phyloP scores from a whole-genome alignment of 2,888 invertebrate genomes.

The Brassicogethes aeneus region DNA sequence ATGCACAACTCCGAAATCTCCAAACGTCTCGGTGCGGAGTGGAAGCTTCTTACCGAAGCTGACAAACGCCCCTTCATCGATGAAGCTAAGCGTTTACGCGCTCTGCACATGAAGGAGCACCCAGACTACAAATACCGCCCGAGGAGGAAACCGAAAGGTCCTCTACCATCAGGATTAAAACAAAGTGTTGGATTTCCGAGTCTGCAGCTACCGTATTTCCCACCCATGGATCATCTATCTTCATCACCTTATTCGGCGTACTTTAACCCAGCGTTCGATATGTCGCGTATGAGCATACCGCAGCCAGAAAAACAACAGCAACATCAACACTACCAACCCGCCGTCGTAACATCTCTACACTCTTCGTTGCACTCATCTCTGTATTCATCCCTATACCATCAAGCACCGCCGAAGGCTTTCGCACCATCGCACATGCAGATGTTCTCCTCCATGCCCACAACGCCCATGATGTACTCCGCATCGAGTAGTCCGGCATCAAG shows the following conservation, averaged over 20 bases:
- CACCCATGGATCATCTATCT: conserved; percentile 47
- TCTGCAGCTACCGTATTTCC: conserved; percentile 57
- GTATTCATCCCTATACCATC: conserved; percentile 56
- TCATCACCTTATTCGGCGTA: conserved; percentile 63
- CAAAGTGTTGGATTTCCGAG: conserved; percentile 47
- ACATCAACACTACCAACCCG: conserved; percentile 21
- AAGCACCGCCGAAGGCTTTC: conserved; percentile 44
- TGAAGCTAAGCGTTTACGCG: conserved; percentile 83
- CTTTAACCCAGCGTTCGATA: conserved; percentile 62
- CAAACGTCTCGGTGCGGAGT: conserved; percentile 85
- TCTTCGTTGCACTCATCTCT: conserved; percentile 60
- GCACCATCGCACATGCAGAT: conserved; percentile 47
- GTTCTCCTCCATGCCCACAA: conserved; percentile 38
- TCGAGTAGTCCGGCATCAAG: conserved; percentile 40
- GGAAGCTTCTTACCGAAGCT: conserved; percentile 80
- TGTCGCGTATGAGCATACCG: conserved; percentile 38
- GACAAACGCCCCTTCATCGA: conserved; percentile 93
- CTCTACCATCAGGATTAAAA: conserved; percentile 41
- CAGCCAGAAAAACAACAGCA: conserved; percentile 32
- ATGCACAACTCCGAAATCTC: conserved; percentile 89
- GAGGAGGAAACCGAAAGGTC: conserved; percentile 72
- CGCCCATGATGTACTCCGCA: conserved; percentile 39
- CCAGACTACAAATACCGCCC: conserved; percentile 88
- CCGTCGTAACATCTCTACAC: conserved; percentile 37
- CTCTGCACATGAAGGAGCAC: conserved; percentile 84